Evolutionary conservation across 2,113 vertebrate genomes (phyloP), one percentile per base, ranked within the genome.

Genomic region (Ia io): DNA sequence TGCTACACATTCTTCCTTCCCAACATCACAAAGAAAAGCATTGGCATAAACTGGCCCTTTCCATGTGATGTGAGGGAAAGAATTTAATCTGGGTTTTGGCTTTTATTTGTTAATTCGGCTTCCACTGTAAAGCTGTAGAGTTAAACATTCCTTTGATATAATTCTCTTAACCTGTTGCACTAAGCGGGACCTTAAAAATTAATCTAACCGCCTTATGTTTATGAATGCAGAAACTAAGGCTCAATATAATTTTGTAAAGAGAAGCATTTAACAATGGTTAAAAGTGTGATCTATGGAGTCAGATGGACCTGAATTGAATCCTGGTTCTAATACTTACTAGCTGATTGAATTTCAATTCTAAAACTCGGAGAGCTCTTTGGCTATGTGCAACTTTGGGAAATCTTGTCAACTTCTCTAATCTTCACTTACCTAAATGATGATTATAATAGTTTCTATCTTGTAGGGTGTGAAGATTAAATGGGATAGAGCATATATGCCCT

Each of bases 161-260:
- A 94, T 40, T 69, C 23, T 80, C 20, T 73, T 80, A 93, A 83
- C 42, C 10, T 84, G 9, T 79, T 40, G 10, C 73, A 20, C 10
- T 79, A 42, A 77, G 74, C 61, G 47, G 56, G 5, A 73, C 2
- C 40, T 59, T 73, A 67, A 14, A 77, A 18, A 84, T 92, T 63
- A 47, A 42, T 25, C 9, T 23, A 86, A 42, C 16, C 5, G 7
- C 18, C 23, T 83, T 40, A 53, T 35, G 82, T 91, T 93, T 78
- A 87, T 67, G n/a, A 65, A 37, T 78, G 17, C 69, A 47, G 32
- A 90, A 92, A 78, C 83, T 30, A 65, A 96, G 74, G 22, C 2
- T 95, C 69, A 89, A 65, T 44, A 93, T 25, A 71, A 71, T 83
- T 28, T 37, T 94, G 22, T 37, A 90, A 86, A 40, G 35, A 71